Base-by-base conservation (phyloP, 2,797 vertebrate species). In the Philypnodon macrostomus region DNA sequence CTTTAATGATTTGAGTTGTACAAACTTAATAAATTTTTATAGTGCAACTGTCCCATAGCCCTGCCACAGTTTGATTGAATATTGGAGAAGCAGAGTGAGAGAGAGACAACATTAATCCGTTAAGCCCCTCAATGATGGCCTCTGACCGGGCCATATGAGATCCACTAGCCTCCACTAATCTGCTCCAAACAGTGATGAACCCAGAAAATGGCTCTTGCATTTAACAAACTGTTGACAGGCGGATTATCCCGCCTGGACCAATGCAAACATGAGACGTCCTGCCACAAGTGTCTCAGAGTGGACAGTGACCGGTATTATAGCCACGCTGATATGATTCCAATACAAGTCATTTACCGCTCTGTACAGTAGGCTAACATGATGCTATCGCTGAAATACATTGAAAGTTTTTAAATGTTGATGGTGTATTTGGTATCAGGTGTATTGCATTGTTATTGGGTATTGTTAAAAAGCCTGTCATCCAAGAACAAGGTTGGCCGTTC, bases 141-240 rank as follows among this genome's bases (percentile, higher is more conserved):
- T 86, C 83, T 90, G 88, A 88, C 88, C 83, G 73, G 86, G 78
- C 82, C 86, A 84, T 88, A 89, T 89, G 87, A 90, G 86, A 88
- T 89, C 88, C 85, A 87, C 85, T 87, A 79, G 77, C 84, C 81
- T 78, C 68, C 51, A 71, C 80, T 90, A 91, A 90, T 89, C 88
- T 90, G 89, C 64, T 85, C 68, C 76, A 78, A 88, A 86, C 87
- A 83, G 80, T 83, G 82, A 87, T 87, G 84, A 88, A 87, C 81
- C 78, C 80, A 87, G 83, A 85, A 89, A 89, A 85, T 89, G 86
- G 79, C 87, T 88, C 66, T 80, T 83, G 83, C 78, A 53, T 85
- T 85, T 85, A 88, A 83, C 83, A 85, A 89, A 89, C 83, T 84
- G 86, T 85, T 89, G 82, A 86, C 81, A 82, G 77, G 79, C 47